Base-by-base conservation (phyloP, 2,888 invertebrate genomes). In the Heteromyza rotundicornis region DNA sequence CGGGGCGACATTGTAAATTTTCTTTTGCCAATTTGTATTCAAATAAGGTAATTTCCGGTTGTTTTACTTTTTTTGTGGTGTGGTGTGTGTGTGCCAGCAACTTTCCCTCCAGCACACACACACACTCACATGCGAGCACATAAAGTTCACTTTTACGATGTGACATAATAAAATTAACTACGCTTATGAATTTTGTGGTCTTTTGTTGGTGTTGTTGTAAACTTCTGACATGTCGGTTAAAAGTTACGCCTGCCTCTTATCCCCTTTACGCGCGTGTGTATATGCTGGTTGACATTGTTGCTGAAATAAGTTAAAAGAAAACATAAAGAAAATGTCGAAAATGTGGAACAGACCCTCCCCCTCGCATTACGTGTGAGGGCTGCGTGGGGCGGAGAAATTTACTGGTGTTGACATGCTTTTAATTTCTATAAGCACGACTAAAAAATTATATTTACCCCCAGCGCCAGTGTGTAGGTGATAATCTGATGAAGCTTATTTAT, bases 11-110 rank as follows among this genome's bases (percentile, higher is more conserved):
- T n/a, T n/a, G n/a, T n/a, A n/a, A n/a, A n/a, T n/a, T n/a, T n/a
- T n/a, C n/a, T n/a, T n/a, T n/a, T n/a, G 20, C 22, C 24, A 56
- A 56, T 56, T 56, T 56, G 56, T 56, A 56, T 56, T 56, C 56
- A 56, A 56, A 56, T 44, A 56, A 56, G 44, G 23, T 19, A 56
- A 56, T 44, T 55, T 56, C 56, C 56, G 44, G 47, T 44, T 7
- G 17, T 22, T 40, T n/a, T 5, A 44, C n/a, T 2, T 14, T 36
- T 12, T 20, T 54, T 54, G 19, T 56, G 23, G 5, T 35, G 2
- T 19, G 7, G 35, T 16, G 16, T 2, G 3, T 2, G 20, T 54
- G 19, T 23, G 5, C n/a, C n/a, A n/a, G n/a, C n/a, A n/a, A n/a
- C n/a, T n/a, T n/a, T n/a, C n/a, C n/a, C n/a, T n/a, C n/a, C n/a